Conservation (phyloP, 2,888 invertebrate genomes). For the Macaria notata region DNA sequence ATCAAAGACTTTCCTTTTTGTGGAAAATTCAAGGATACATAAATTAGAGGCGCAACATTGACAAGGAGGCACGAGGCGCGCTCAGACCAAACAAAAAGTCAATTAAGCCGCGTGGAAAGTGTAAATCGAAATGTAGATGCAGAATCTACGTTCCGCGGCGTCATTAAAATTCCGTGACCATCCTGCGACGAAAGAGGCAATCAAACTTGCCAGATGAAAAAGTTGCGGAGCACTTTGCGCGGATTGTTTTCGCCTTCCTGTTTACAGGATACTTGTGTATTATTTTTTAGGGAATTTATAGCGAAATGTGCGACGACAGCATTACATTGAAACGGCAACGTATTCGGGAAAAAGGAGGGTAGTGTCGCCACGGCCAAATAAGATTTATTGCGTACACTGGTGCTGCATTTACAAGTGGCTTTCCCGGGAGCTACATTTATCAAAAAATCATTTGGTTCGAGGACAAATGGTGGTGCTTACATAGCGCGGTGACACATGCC, state of each 20-base stretch:
- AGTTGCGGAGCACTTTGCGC: constrained; percentile 40
- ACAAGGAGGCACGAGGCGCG: constrained; percentile 4
- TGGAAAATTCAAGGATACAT: neutral
- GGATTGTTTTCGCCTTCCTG: constrained; percentile 36
- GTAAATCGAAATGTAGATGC: constrained; percentile 24
- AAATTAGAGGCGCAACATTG: constrained; percentile 12
- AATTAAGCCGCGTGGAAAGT: constrained; percentile 24
- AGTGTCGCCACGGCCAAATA: constrained; percentile 46
- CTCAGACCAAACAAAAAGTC: constrained; percentile 25
- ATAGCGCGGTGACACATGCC: constrained; percentile 16
- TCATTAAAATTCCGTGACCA: constrained; percentile 57
- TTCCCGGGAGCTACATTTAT: constrained; percentile 41
- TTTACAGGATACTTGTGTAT: constrained; percentile 47
- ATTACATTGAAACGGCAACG: constrained; percentile 36
- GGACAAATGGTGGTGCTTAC: constrained; percentile 28
- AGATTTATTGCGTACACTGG: constrained; percentile 36
- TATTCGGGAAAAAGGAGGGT: constrained; percentile 43
- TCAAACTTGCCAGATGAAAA: constrained; percentile 70
- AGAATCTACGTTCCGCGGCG: constrained; percentile 27
- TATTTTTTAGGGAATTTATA: constrained; percentile 62
- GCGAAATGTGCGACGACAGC: constrained; percentile 42
- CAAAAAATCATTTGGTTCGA: constrained; percentile 45
- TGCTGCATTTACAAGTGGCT: constrained; percentile 46
- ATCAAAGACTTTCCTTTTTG: constrained; percentile 5
- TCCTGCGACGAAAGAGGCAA: constrained; percentile 43